A percentile compares a stretch with the other conserved stretches of the same genome.
Evolutionary conservation across 2,797 vertebrate species (phyloP).

Genomic region (Phoxinus dragarum): DNA sequence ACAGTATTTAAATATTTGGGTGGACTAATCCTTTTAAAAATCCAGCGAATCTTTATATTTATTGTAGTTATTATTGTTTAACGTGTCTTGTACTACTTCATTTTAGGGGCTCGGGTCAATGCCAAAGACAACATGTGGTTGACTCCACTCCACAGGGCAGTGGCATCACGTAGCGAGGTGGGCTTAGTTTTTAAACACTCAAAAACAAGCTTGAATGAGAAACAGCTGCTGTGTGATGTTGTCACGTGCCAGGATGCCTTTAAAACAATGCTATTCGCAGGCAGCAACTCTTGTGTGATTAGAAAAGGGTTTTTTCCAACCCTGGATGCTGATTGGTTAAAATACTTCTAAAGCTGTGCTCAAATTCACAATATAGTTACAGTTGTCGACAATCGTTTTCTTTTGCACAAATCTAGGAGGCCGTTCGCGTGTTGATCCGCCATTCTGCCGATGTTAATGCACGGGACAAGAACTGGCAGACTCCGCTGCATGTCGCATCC

Average conservation of each 20-base stretch:
- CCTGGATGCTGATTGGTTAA: neutral
- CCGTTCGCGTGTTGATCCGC: conserved; percentile 91
- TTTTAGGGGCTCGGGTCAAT: conserved; percentile 93
- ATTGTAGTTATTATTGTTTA: neutral
- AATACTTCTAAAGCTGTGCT: neutral
- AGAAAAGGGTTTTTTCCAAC: neutral
- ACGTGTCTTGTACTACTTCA: conserved; percentile 25
- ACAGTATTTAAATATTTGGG: neutral
- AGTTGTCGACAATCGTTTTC: neutral
- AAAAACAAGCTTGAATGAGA: conserved; percentile 2
- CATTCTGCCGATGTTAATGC: conserved; percentile 96
- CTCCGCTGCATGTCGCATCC: conserved; percentile 90
- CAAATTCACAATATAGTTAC: neutral
- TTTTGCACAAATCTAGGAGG: conserved; percentile 79
- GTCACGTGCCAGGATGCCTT: neutral
- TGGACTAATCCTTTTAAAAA: neutral
- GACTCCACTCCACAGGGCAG: conserved; percentile 94
- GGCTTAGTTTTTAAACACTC: conserved; percentile 53
- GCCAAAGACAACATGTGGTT: conserved; percentile 99
- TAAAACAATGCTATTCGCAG: neutral
- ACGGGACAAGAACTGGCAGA: conserved; percentile 99
- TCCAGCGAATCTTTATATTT: neutral
- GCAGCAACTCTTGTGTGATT: conserved; percentile 3
- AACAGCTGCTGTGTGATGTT: conserved; percentile 2
- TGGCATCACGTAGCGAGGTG: conserved; percentile 95